These are phyloP conservation scores for Motacilla tschutschensis DNA, from an alignment of 2,113 vertebrate species.

Conservation along the genomic window DNA sequence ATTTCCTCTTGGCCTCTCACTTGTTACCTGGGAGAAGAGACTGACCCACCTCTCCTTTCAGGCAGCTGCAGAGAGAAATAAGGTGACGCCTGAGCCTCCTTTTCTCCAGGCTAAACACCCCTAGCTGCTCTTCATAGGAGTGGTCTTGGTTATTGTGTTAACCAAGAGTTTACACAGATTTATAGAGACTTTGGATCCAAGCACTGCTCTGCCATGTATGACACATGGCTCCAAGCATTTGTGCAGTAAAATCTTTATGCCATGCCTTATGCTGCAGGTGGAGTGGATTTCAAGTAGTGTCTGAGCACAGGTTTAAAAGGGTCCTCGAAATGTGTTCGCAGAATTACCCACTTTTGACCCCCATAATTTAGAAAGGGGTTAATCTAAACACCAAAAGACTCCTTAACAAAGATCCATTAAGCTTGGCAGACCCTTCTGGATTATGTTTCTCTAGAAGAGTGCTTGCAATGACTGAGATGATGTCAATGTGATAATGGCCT, in stretches of 20 bases:
- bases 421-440: not conserved
- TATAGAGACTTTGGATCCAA: not conserved
- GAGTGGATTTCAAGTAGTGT: not conserved
- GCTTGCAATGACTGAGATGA: not conserved
- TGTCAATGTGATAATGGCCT: not conserved
- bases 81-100: not conserved
- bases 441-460: not conserved
- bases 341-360: not conserved
- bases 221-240: not conserved
- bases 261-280: accelerated
- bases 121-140: not conserved
- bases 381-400: not conserved
- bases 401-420: not conserved
- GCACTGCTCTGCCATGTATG: accelerated
- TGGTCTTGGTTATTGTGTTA: not conserved
- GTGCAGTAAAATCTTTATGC: not conserved
- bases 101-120: not conserved
- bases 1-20: not conserved
- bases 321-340: not conserved
- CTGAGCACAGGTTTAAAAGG: not conserved
- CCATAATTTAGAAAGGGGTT: not conserved
- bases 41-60: not conserved
- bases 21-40: not conserved
- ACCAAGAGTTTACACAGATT: not conserved
- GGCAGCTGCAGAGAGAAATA: not conserved